Evolutionary conservation across 2,888 invertebrate species (phyloP).

Genomic region (Mythimna impura): DNA sequence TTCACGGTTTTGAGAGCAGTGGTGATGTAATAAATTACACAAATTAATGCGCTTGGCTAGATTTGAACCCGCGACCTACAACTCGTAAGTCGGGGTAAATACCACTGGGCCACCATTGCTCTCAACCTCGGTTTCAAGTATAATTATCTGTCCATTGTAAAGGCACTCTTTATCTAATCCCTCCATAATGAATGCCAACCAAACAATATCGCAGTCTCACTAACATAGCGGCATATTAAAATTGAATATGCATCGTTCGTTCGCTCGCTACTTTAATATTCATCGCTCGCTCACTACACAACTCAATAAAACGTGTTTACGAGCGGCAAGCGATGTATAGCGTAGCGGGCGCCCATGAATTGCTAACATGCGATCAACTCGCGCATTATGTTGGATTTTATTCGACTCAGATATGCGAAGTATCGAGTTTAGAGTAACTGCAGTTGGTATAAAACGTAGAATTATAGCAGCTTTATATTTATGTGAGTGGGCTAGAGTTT

Average conservation of each 20-base stretch:
- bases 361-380: constrained; percentile 74
- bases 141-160: neutral
- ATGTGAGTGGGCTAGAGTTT: neutral
- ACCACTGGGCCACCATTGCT: too few species aligned
- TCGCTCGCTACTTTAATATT: constrained; percentile 78
- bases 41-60: too few species aligned
- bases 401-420: constrained; percentile 62
- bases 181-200: constrained; percentile 43
- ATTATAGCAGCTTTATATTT: constrained; percentile 39
- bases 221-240: constrained; percentile 70
- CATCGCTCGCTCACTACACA: constrained; percentile 80
- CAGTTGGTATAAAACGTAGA: constrained; percentile 40
- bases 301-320: constrained; percentile 85
- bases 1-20: too few species aligned
- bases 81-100: too few species aligned
- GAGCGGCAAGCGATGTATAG: constrained; percentile 80
- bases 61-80: too few species aligned
- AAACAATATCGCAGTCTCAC: constrained; percentile 49
- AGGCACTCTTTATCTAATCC: neutral
- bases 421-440: constrained; percentile 51
- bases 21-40: too few species aligned
- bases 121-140: too few species aligned
- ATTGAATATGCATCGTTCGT: constrained; percentile 80
- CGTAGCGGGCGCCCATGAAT: constrained; percentile 74
- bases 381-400: constrained; percentile 62